phyloP scores from a whole-genome alignment of 2,113 vertebrate genomes.

The Pardalotus punctatus region DNA sequence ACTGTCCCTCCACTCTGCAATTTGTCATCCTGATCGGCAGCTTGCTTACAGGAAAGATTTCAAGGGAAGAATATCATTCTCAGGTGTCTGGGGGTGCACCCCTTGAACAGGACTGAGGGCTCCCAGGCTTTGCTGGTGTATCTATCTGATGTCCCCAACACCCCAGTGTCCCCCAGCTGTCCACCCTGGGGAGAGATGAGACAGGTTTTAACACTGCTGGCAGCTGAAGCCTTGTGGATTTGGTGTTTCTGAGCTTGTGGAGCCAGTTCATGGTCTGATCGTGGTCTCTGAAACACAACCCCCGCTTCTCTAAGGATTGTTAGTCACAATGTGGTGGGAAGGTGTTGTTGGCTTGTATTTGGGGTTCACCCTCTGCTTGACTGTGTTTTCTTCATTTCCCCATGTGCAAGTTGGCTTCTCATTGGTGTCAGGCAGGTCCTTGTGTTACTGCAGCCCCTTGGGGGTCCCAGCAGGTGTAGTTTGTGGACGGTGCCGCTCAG shows the following conservation, averaged over 20 bases:
- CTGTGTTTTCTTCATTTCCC: fast-evolving
- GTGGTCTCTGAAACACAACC: neutral
- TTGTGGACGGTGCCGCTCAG: neutral
- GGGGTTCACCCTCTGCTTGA: neutral
- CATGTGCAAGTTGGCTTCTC: fast-evolving
- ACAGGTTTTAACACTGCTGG: neutral
- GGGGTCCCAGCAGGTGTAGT: fast-evolving
- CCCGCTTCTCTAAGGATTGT: neutral
- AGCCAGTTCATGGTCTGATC: neutral
- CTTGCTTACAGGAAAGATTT: neutral
- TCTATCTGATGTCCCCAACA: neutral
- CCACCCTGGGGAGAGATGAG: neutral
- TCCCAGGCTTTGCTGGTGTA: neutral
- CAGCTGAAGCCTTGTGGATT: neutral
- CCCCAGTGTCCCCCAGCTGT: neutral
- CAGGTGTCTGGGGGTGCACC: neutral
- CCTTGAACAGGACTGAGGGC: neutral
- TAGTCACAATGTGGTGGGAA: fast-evolving
- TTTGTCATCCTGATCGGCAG: neutral
- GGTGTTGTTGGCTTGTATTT: fast-evolving
- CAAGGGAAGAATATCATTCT: neutral
- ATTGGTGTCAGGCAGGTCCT: neutral
- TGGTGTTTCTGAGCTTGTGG: neutral
- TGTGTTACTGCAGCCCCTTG: neutral
- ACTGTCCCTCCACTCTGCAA: neutral